phyloP scores from a whole-genome alignment of 2,888 invertebrate species.

The Diarsia mendica region DNA sequence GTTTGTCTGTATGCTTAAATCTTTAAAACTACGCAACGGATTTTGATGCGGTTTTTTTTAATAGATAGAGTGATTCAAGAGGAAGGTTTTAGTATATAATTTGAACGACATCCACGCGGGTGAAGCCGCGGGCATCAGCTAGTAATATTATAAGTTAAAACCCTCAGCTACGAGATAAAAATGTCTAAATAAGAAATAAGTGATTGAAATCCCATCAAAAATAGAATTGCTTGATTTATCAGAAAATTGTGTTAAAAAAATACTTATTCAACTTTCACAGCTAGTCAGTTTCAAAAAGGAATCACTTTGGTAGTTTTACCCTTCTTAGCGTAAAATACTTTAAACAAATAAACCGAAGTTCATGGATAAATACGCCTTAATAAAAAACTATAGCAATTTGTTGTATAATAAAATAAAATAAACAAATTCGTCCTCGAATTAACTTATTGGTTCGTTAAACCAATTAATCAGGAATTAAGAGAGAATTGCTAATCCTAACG shows the following conservation, averaged over 20 bases:
- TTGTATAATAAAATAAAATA: conserved; percentile 29
- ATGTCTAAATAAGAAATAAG: conserved; percentile 45
- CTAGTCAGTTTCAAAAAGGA: conserved; percentile 39
- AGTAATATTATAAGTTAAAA: conserved; percentile 27
- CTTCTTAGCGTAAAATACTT: conserved; percentile 15
- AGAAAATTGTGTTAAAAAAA: conserved; percentile 58
- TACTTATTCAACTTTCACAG: conserved; percentile 41
- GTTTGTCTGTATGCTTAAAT: no score
- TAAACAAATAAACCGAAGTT: conserved; percentile 6
- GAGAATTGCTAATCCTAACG: conserved; percentile 16
- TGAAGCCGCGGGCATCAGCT: no score
- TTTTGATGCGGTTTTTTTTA: no score
- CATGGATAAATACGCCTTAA: conserved; percentile 14
- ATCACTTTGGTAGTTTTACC: conserved; percentile 22
- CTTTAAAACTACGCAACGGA: no score
- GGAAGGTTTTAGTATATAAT: no score
- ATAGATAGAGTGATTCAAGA: no score
- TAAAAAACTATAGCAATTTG: conserved; percentile 8
- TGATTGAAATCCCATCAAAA: conserved; percentile 59
- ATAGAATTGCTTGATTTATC: conserved; percentile 55
- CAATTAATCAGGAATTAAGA: neutral
- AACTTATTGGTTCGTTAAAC: neutral
- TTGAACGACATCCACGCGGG: no score
- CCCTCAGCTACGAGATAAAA: conserved; percentile 46
- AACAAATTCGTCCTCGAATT: neutral